Percentiles rank a stretch among this genome's conserved stretches.
Conservation (phyloP, 2,113 vertebrate species). For the Notechis scutatus region DNA sequence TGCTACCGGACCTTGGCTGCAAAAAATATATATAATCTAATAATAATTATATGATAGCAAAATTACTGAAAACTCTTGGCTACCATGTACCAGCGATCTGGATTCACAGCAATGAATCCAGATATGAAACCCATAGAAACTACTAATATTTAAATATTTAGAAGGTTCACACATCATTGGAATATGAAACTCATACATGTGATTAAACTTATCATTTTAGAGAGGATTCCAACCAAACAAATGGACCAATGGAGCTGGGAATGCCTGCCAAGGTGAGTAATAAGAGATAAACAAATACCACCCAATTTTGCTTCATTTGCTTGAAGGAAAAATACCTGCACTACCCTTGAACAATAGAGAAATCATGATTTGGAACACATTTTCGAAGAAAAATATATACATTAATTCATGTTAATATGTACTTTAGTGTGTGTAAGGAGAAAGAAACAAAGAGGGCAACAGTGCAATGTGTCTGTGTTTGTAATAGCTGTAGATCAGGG, state of each 20-base stretch:
- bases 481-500: background rate
- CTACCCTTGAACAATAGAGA: background rate
- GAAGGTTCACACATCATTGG: background rate
- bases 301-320: background rate
- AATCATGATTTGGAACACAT: background rate
- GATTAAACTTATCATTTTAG: constrained; percentile 65
- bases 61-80: background rate
- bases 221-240: constrained; percentile 64
- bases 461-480: background rate
- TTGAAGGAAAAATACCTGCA: background rate
- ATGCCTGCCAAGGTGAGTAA: constrained; percentile 68
- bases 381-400: background rate
- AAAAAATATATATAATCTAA: background rate
- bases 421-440: background rate
- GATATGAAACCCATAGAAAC: background rate
- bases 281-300: constrained; percentile 19
- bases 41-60: background rate
- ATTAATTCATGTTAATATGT: background rate
- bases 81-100: background rate
- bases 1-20: background rate
- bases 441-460: background rate
- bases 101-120: background rate
- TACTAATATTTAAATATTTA: constrained; percentile 7
- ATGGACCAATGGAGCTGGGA: constrained; percentile 50
- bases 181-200: background rate